phyloP scores from a whole-genome alignment of 1,140 invertebrate genomes.

The Aporrectodea caliginosa region DNA sequence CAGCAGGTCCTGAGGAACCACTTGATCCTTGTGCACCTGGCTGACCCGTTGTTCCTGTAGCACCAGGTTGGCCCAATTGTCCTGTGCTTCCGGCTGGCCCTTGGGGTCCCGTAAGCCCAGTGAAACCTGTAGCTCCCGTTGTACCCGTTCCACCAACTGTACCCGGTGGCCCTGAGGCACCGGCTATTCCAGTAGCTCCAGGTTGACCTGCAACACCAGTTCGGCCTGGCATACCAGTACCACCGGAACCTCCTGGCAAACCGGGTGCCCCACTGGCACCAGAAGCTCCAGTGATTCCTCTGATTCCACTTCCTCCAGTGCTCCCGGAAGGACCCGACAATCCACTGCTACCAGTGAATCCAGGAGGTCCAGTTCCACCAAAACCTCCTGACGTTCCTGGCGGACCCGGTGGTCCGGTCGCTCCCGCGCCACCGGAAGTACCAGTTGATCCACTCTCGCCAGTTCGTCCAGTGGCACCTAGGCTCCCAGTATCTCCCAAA shows the following conservation, averaged over 20 bases:
- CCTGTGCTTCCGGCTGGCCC: background rate
- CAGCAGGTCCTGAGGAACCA: background rate
- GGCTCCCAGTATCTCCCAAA: background rate
- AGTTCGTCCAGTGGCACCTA: background rate
- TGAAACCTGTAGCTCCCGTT: background rate
- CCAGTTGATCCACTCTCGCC: background rate
- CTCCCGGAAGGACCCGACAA: slow-evolving; percentile 9
- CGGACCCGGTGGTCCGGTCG: slow-evolving; percentile 3
- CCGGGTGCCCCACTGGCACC: slow-evolving; percentile 3
- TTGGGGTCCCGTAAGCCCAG: slow-evolving; percentile 8
- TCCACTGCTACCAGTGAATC: background rate
- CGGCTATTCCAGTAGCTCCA: background rate
- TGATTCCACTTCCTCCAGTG: slow-evolving; percentile 6
- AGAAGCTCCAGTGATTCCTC: slow-evolving; percentile 12
- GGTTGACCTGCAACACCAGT: slow-evolving; percentile 4
- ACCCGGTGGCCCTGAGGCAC: background rate
- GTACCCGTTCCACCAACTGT: background rate
- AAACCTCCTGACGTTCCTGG: slow-evolving; percentile 13
- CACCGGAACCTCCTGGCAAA: slow-evolving; percentile 13
- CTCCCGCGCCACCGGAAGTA: background rate
- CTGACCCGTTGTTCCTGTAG: background rate
- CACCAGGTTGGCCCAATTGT: background rate
- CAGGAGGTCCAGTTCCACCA: slow-evolving; percentile 6
- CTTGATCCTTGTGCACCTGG: background rate
- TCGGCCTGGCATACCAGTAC: slow-evolving; percentile 11